Evolutionary conservation across 2,113 vertebrate species (phyloP).

Genomic region (Calidris pugnax): DNA sequence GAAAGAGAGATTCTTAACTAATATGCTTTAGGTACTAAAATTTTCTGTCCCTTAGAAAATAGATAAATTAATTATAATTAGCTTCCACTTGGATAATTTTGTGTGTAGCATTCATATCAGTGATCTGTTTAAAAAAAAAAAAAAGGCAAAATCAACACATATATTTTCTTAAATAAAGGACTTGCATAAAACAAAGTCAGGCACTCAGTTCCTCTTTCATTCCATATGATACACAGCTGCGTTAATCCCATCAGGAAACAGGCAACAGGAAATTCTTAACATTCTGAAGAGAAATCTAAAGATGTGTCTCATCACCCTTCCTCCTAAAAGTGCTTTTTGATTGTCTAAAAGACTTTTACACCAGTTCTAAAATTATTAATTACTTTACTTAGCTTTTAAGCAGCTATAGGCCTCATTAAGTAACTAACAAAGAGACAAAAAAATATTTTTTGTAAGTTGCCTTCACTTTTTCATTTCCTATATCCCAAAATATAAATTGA

Average conservation of each 20-base stretch:
- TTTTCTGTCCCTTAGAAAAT: neutral
- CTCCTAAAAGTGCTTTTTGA: conserved; percentile 49
- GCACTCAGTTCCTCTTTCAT: conserved; percentile 23
- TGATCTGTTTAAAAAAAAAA: neutral
- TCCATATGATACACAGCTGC: conserved; percentile 52
- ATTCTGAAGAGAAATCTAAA: conserved; percentile 71
- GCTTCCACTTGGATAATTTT: neutral
- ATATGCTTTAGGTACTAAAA: neutral
- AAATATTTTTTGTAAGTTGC: neutral
- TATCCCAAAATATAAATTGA: conserved; percentile 33
- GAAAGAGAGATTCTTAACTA: neutral
- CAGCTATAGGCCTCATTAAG: conserved; percentile 27
- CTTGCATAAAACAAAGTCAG: conserved; percentile 27
- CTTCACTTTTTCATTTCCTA: conserved; percentile 14
- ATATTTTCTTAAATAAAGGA: conserved; percentile 16
- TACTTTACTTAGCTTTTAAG: conserved; percentile 40
- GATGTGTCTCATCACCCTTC: conserved; percentile 56
- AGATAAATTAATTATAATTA: conserved; percentile 22
- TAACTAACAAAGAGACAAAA: conserved; percentile 8
- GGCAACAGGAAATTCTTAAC: conserved; percentile 69
- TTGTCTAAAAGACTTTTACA: conserved; percentile 42
- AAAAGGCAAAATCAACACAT: conserved; percentile 16
- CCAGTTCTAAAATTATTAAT: conserved; percentile 49
- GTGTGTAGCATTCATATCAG: neutral
- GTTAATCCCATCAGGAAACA: conserved; percentile 30